Percentiles rank a stretch among this genome's conserved stretches.
These are phyloP conservation scores for Hiodon alosoides DNA, from an alignment of 2,113 vertebrate genomes.

Conservation along the genomic window DNA sequence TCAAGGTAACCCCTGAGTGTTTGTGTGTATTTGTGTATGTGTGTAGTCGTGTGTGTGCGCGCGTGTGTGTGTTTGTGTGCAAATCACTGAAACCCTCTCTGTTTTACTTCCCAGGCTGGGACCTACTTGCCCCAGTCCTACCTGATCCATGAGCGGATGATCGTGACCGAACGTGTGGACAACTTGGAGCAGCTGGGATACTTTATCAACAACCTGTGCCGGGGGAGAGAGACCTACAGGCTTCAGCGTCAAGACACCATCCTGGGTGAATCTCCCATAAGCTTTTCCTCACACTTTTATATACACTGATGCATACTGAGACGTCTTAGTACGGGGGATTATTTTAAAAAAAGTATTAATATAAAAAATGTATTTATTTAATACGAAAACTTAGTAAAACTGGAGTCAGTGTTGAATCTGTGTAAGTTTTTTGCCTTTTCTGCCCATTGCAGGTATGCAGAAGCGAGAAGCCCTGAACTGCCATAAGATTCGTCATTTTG, in stretches of 20 bases:
- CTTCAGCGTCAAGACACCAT: constrained; percentile 72
- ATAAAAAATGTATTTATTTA: too few relatives aligned
- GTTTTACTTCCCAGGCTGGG: constrained; percentile 69
- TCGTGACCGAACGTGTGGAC: constrained; percentile 89
- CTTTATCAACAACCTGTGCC: constrained; percentile 80
- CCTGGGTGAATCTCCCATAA: constrained; percentile 58
- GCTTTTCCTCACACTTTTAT: constrained; percentile 25
- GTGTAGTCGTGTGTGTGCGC: too few relatives aligned
- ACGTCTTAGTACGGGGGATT: too few relatives aligned
- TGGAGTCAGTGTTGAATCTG: too few relatives aligned
- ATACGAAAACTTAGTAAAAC: too few relatives aligned
- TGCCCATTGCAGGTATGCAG: constrained; percentile 74
- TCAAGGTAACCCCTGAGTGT: constrained; percentile 69
- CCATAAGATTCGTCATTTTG: constrained; percentile 85
- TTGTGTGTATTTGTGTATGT: too few relatives aligned
- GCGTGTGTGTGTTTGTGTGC: constrained; percentile 15
- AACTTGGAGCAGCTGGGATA: constrained; percentile 76
- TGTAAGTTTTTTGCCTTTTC: background rate
- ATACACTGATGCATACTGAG: background rate
- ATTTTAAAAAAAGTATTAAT: too few relatives aligned
- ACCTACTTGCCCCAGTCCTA: constrained; percentile 91
- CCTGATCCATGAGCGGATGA: constrained; percentile 91
- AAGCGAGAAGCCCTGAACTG: constrained; percentile 81
- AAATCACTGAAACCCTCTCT: background rate
- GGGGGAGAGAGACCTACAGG: constrained; percentile 77